Evolutionary conservation across 1,140 invertebrate species (phyloP), one percentile per base, ranked within the genome.

Genomic region (Panulirus ornatus): DNA sequence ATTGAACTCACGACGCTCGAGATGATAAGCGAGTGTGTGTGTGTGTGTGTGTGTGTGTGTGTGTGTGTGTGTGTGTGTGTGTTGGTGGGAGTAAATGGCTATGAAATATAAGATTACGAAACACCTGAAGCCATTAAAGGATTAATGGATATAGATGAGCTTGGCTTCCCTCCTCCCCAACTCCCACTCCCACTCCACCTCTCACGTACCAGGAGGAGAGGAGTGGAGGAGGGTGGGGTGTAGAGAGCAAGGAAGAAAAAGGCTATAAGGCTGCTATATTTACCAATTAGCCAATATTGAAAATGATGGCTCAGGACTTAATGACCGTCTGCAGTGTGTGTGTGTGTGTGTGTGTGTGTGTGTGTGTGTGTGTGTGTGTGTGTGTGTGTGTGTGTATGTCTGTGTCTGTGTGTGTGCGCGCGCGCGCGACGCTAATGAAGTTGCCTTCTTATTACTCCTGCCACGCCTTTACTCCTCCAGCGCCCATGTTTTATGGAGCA

Each of bases 71-170:
- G 11, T 58, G 22, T 22, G 11, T 22, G 11, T 38, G n/a, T 11
- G 76, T 5, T 30, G n/a, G 51, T 9, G 11, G 78, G 27, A 58
- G 27, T 81, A 58, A 81, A 54, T 81, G 78, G 78, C 36, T 51
- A 36, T 58, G 78, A 81, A 58, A 81, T 81, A 81, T 81, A 81
- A 81, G 47, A 81, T 81, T 81, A 81, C 58, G 78, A 81, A 81
- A 81, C 51, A 81, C 78, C 78, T 81, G 78, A 81, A 81, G 78
- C 78, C 47, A 58, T 81, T 58, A 81, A 30, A 6, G 47, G 30
- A 58, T 81, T 81, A 81, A 81, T 54, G 44, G 44, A 81, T 81
- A 81, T 58, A 81, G 78, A 81, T 81, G 78, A 27, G 47, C n/a
- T n/a, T n/a, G n/a, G n/a, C n/a, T n/a, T n/a, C n/a, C n/a, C n/a